Conservation (phyloP, 2,113 vertebrate species). For the Scartelaos histophorus region DNA sequence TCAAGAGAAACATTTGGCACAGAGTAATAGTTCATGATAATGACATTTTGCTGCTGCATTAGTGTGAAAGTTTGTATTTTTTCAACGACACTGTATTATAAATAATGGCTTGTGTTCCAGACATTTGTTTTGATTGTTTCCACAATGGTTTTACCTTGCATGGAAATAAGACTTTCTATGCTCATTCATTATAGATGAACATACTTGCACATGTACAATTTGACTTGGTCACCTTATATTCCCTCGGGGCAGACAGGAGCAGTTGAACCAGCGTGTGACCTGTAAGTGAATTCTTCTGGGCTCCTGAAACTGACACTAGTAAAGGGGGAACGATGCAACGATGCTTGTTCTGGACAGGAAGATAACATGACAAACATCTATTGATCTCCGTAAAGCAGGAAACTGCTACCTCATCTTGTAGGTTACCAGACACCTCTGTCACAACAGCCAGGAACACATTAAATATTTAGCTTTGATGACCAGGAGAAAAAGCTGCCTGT, state of each 20-base stretch:
- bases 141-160: background rate
- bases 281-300: slow-evolving; percentile 72
- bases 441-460: slow-evolving; percentile 56
- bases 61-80: no score
- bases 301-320: slow-evolving; percentile 61
- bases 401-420: slow-evolving; percentile 63
- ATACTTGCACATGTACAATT: background rate
- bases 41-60: no score
- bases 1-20: background rate
- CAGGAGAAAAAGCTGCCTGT: slow-evolving; percentile 44
- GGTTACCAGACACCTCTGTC: slow-evolving; percentile 65
- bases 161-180: background rate
- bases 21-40: background rate
- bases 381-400: slow-evolving; percentile 59
- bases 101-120: background rate
- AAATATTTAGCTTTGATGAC: slow-evolving; percentile 75
- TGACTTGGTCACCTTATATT: slow-evolving; percentile 28
- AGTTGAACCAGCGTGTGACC: slow-evolving; percentile 59
- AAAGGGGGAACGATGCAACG: slow-evolving; percentile 63
- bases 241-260: slow-evolving; percentile 7
- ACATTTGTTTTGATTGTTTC: background rate
- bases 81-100: background rate
- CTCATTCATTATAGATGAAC: background rate
- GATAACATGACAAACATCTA: slow-evolving; percentile 70
- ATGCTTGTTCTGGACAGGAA: slow-evolving; percentile 48